Evolutionary conservation across 2,888 invertebrate species (phyloP).

Genomic region (Napeogenes inachia): DNA sequence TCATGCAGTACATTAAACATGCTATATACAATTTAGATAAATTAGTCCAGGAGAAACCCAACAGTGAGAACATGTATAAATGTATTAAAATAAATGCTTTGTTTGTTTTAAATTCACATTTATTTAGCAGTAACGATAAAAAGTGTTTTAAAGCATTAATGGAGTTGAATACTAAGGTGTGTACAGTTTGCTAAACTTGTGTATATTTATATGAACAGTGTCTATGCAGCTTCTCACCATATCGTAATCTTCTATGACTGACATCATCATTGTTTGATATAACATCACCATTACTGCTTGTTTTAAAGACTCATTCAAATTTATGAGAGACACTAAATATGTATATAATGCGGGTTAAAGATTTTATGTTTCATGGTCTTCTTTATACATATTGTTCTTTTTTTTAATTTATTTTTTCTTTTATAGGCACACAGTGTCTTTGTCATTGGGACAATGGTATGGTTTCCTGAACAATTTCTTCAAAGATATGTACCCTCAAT

Average conservation of each 20-base stretch:
- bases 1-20: constrained; percentile 81
- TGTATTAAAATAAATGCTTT: constrained; percentile 83
- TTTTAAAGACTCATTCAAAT: neutral
- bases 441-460: constrained; percentile 87
- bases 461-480: constrained; percentile 92
- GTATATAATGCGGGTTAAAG: neutral
- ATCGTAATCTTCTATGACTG: too few relatives aligned
- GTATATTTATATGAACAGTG: neutral
- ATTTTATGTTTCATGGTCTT: neutral
- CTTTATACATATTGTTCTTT: too few relatives aligned
- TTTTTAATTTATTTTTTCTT: constrained; percentile 15
- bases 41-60: constrained; percentile 70
- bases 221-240: too few relatives aligned
- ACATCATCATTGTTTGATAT: too few relatives aligned
- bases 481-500: constrained; percentile 78
- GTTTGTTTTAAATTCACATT: constrained; percentile 81
- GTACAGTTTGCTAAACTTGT: constrained; percentile 15
- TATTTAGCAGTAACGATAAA: constrained; percentile 87
- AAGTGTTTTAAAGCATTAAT: constrained; percentile 84
- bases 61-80: constrained; percentile 71
- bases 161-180: constrained; percentile 87
- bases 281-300: too few relatives aligned
- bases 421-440: constrained; percentile 86
- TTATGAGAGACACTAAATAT: neutral
- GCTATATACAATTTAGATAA: constrained; percentile 80